These are phyloP conservation scores for Cheilosia scutellata DNA, from an alignment of 2,888 invertebrate genomes.

Conservation along the genomic window DNA sequence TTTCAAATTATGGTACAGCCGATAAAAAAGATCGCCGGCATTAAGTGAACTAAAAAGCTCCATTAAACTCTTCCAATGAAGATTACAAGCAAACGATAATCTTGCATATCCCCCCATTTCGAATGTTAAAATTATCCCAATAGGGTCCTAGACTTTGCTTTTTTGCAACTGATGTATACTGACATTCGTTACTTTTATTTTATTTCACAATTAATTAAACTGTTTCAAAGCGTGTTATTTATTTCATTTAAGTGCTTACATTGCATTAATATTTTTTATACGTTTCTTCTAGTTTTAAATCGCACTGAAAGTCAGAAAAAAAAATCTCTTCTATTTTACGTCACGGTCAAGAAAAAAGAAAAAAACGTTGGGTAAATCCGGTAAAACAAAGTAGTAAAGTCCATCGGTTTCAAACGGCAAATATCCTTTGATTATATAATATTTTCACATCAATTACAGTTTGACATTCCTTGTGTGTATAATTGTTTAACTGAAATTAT, in stretches of 20 bases:
- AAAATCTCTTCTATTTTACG: constrained; percentile 12
- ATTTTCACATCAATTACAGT: constrained; percentile 19
- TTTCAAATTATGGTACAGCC: too few relatives aligned
- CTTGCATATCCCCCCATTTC: too few relatives aligned
- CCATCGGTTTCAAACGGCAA: constrained; percentile 17
- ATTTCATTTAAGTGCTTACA: constrained; percentile 71
- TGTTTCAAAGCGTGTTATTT: constrained; percentile 58
- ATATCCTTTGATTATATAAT: constrained; percentile 36
- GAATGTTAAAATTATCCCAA: too few relatives aligned
- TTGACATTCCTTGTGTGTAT: constrained; percentile 16
- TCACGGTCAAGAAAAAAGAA: constrained; percentile 25
- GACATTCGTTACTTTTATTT: neutral
- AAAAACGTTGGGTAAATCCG: constrained; percentile 20
- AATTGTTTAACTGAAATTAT: constrained; percentile 38
- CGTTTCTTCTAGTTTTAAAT: constrained; percentile 16
- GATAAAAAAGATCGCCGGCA: too few relatives aligned
- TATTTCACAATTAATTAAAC: constrained; percentile 54
- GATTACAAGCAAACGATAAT: too few relatives aligned
- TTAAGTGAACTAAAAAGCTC: too few relatives aligned
- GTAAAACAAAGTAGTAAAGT: constrained; percentile 19
- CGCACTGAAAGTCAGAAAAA: constrained; percentile 39
- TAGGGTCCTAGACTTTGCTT: neutral
- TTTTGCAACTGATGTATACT: neutral
- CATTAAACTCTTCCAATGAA: too few relatives aligned
- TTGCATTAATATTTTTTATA: constrained; percentile 42